Evolutionary conservation across 2,797 vertebrate species (phyloP).

Genomic region (Eremophila alpestris): DNA sequence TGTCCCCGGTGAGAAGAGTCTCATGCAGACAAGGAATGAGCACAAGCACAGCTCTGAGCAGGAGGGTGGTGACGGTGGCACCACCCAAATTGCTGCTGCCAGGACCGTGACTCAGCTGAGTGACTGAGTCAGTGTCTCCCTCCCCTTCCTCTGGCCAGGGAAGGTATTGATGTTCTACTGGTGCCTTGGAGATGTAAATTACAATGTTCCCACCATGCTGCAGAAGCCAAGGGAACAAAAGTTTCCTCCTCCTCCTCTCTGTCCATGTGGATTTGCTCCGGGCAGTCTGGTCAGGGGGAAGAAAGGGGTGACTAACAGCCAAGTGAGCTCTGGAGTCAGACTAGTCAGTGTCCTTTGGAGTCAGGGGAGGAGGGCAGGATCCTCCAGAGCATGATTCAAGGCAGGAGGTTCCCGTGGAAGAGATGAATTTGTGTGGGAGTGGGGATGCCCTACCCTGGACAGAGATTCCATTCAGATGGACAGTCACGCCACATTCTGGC

Average conservation of each 20-base stretch:
- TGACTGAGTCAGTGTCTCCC: conserved; percentile 1
- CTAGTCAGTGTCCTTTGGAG: neutral
- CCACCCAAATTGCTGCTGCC: neutral
- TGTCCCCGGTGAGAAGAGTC: neutral
- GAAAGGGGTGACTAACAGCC: neutral
- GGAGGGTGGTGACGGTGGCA: neutral
- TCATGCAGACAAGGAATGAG: neutral
- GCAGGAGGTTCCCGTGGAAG: neutral
- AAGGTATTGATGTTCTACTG: neutral
- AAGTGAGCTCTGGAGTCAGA: neutral
- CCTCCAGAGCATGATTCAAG: neutral
- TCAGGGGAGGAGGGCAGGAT: neutral
- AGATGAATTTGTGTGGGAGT: neutral
- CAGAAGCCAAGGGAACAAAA: neutral
- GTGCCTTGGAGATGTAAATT: neutral
- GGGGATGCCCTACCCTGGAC: neutral
- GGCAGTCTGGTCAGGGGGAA: neutral
- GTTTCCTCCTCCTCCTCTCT: neutral
- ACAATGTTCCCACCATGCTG: neutral
- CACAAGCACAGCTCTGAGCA: neutral
- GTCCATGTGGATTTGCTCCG: neutral
- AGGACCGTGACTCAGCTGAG: neutral
- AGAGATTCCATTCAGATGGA: neutral
- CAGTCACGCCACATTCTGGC: neutral
- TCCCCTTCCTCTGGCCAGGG: neutral